A percentile compares a stretch with the other conserved stretches of the same genome.
Conservation (phyloP, 2,888 invertebrate species). For the Marronus borbonicus region DNA sequence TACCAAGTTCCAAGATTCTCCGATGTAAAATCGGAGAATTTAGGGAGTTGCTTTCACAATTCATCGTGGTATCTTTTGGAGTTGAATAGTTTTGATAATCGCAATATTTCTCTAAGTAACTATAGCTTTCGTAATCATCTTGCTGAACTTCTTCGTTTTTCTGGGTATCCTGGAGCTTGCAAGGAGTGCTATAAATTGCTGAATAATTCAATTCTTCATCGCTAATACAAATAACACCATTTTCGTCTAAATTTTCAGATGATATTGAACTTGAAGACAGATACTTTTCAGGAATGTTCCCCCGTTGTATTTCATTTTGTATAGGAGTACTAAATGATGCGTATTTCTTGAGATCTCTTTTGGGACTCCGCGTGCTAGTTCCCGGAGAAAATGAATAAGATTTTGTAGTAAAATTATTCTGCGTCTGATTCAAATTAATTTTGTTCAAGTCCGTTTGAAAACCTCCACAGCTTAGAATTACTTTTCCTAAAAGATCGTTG, state of each 20-base stretch:
- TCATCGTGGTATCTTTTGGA: too few species aligned
- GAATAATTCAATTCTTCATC: constrained; percentile 80
- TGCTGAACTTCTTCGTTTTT: not conserved
- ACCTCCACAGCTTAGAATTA: not conserved
- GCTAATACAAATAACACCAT: constrained; percentile 67
- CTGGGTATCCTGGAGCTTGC: constrained; percentile 10
- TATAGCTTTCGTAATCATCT: constrained; percentile 1
- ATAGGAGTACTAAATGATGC: constrained; percentile 17
- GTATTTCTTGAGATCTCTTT: constrained; percentile 8
- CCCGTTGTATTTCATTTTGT: not conserved
- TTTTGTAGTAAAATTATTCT: not conserved
- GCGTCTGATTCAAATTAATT: not conserved
- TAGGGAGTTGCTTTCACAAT: not conserved
- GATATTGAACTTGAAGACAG: constrained; percentile 18
- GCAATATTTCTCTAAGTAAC: constrained; percentile 36
- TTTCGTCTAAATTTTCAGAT: constrained; percentile 46
- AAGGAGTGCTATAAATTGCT: constrained; percentile 64
- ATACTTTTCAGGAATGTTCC: not conserved
- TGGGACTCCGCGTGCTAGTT: not conserved
- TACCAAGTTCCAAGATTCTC: constrained; percentile 5
- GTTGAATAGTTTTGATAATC: constrained; percentile 8
- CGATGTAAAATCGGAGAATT: not conserved
- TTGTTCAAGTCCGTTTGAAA: not conserved
- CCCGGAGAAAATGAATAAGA: constrained; percentile 1
- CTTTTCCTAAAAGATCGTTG: not conserved